phyloP scores from a whole-genome alignment of 2,888 invertebrate species.

The Drosophila suboccidentalis region DNA sequence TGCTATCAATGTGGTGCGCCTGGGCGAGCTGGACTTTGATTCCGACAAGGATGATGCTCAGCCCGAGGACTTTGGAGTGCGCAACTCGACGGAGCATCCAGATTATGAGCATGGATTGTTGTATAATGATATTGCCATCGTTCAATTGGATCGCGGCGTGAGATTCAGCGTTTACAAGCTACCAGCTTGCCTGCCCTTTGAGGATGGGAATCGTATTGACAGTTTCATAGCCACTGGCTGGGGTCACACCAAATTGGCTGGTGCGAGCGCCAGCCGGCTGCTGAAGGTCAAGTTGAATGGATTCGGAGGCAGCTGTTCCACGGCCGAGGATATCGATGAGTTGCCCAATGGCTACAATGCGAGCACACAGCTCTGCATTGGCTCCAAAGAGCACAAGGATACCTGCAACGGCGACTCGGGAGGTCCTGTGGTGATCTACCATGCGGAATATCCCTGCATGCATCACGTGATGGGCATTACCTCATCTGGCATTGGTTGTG shows the following conservation, averaged over 20 bases:
- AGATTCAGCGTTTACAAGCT: slow-evolving; percentile 84
- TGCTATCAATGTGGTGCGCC: slow-evolving; percentile 72
- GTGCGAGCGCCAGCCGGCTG: slow-evolving; percentile 83
- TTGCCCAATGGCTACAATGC: slow-evolving; percentile 66
- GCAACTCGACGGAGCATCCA: slow-evolving; percentile 83
- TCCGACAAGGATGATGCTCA: slow-evolving; percentile 73
- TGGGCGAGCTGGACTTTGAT: slow-evolving; percentile 82
- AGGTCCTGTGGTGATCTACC: slow-evolving; percentile 74
- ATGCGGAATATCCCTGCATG: slow-evolving; percentile 72
- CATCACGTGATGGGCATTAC: slow-evolving; percentile 76
- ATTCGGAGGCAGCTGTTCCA: slow-evolving; percentile 68
- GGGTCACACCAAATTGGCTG: slow-evolving; percentile 85
- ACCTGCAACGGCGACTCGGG: slow-evolving; percentile 82
- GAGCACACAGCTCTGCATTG: slow-evolving; percentile 75
- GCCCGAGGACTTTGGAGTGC: slow-evolving; percentile 80
- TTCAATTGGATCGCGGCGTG: slow-evolving; percentile 84
- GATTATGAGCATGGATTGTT: slow-evolving; percentile 82
- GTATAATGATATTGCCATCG: slow-evolving; percentile 87
- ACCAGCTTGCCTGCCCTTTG: slow-evolving; percentile 86
- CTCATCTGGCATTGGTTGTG: slow-evolving; percentile 71
- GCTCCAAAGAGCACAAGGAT: slow-evolving; percentile 64
- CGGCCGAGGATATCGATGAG: slow-evolving; percentile 39
- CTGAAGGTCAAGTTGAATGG: slow-evolving; percentile 86
- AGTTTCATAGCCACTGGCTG: slow-evolving; percentile 86
- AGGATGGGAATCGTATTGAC: slow-evolving; percentile 35